These are phyloP conservation scores for Parus major DNA, from an alignment of 2,113 vertebrate genomes.

Conservation along the genomic window DNA sequence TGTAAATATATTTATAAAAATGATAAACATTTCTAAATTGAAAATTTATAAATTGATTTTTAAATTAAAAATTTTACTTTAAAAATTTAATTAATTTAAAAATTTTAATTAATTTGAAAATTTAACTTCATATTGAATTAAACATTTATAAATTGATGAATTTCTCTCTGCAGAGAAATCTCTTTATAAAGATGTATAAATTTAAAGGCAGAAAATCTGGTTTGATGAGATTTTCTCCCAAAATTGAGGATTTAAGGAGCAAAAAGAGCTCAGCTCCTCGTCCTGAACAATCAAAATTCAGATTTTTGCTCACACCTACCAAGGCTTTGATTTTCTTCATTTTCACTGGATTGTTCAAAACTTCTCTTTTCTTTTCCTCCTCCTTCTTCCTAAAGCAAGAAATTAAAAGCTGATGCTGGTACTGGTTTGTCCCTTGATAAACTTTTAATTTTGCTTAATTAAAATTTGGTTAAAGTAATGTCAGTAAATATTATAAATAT, in stretches of 20 bases:
- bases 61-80: no score
- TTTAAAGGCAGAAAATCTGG: not conserved
- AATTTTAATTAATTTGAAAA: no score
- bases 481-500: no score
- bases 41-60: no score
- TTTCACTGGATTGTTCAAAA: conserved; percentile 94
- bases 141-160: no score
- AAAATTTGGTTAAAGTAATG: no score
- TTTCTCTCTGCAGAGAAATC: no score
- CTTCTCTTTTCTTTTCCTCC: conserved; percentile 93
- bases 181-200: not conserved
- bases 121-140: no score
- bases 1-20: not conserved
- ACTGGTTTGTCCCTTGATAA: no score
- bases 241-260: not conserved
- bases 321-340: conserved; percentile 97
- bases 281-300: fast-evolving
- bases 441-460: no score
- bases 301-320: conserved; percentile 70
- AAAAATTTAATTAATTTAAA: no score
- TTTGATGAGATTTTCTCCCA: not conserved
- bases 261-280: not conserved
- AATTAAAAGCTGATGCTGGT: not conserved
- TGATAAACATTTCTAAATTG: no score
- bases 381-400: conserved; percentile 85